These are phyloP conservation scores for Ochlodes sylvanus DNA, from an alignment of 2,888 invertebrate species.

Conservation along the genomic window DNA sequence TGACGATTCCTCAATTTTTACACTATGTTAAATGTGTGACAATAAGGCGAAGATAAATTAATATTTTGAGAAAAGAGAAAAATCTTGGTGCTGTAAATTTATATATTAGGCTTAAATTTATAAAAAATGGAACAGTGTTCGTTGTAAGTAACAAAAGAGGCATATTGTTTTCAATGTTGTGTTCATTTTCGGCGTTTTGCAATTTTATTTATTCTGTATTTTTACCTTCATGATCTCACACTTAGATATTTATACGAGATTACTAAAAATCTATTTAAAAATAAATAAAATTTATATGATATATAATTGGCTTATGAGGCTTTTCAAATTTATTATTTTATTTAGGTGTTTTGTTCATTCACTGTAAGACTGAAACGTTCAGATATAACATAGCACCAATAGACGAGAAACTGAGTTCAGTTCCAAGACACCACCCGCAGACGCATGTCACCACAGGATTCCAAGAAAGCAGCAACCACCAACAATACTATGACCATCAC, in stretches of 20 bases:
- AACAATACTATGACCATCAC: conserved; percentile 45
- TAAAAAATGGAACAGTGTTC: conserved; percentile 78
- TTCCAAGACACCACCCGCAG: conserved; percentile 65
- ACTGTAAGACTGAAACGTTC: conserved; percentile 76
- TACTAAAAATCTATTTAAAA: conserved; percentile 76
- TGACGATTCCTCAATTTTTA: conserved; percentile 77
- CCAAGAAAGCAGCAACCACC: conserved; percentile 44
- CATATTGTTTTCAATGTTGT: conserved; percentile 81
- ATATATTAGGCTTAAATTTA: conserved; percentile 85
- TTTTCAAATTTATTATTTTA: conserved; percentile 75
- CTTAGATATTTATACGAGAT: conserved; percentile 84
- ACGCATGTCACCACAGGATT: conserved; percentile 59
- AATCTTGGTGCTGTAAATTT: conserved; percentile 85
- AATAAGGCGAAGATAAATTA: conserved; percentile 82
- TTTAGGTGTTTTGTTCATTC: conserved; percentile 73
- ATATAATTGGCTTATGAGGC: conserved; percentile 83
- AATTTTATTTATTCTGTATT: conserved; percentile 80
- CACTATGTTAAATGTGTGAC: conserved; percentile 83
- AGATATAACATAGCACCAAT: conserved; percentile 74
- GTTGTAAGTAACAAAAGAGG: conserved; percentile 82
- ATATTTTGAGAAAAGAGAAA: conserved; percentile 83
- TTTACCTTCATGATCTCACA: conserved; percentile 83
- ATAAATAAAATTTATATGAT: conserved; percentile 73
- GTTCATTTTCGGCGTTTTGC: conserved; percentile 80
- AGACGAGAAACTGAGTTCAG: conserved; percentile 54